Evolutionary conservation across 2,797 vertebrate genomes (phyloP).

Genomic region (Mycteria americana): DNA sequence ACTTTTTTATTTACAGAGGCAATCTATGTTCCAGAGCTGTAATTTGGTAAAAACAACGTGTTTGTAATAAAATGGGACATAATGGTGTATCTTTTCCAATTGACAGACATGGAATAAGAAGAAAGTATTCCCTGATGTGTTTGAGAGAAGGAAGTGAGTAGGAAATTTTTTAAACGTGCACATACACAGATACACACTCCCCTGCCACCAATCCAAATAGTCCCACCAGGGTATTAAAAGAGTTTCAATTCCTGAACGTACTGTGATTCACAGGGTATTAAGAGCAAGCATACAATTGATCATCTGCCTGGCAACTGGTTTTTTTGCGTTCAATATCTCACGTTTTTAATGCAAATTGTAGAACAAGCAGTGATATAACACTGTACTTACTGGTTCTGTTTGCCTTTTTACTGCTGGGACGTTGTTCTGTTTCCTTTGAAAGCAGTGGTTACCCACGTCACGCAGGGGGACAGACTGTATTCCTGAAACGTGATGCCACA

Average conservation of each 20-base stretch:
- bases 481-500: neutral
- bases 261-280: neutral
- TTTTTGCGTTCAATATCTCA: neutral
- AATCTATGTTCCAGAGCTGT: neutral
- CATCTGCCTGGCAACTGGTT: neutral
- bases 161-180: neutral
- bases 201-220: neutral
- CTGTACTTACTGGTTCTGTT: neutral
- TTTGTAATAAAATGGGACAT: neutral
- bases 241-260: neutral
- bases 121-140: neutral
- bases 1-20: neutral
- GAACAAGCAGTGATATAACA: neutral
- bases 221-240: neutral
- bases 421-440: neutral
- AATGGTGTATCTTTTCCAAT: neutral
- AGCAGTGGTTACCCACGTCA: neutral
- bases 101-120: neutral
- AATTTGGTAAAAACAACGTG: neutral
- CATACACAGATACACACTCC: neutral
- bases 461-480: neutral
- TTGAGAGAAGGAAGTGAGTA: neutral
- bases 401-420: neutral
- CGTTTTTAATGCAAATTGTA: neutral
- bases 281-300: neutral